These are phyloP conservation scores for Sciurus carolinensis DNA, from an alignment of 2,797 vertebrate species.

Conservation along the genomic window DNA sequence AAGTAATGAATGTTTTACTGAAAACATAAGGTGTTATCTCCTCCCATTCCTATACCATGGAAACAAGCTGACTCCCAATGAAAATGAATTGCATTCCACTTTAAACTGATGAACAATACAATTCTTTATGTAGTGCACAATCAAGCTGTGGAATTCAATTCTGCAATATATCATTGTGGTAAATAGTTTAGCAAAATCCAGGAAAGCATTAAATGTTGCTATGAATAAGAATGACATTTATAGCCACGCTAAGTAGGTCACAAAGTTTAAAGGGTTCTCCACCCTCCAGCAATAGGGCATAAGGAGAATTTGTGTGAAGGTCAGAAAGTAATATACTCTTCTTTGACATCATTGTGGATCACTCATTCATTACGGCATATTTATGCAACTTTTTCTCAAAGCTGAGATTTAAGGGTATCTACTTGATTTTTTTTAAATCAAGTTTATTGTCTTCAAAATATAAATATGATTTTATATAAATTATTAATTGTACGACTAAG, in stretches of 20 bases:
- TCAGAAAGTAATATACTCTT: slow-evolving; percentile 70
- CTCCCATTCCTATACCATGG: slow-evolving; percentile 44
- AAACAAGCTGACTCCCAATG: slow-evolving; percentile 77
- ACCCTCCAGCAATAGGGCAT: slow-evolving; percentile 50
- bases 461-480: slow-evolving; percentile 54
- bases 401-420: slow-evolving; percentile 23
- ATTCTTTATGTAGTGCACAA: slow-evolving; percentile 76
- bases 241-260: slow-evolving; percentile 76
- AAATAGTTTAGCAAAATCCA: slow-evolving; percentile 82
- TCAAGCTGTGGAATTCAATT: slow-evolving; percentile 79
- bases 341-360: slow-evolving; percentile 43
- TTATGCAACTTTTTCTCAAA: slow-evolving; percentile 51
- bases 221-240: slow-evolving; percentile 83
- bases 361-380: slow-evolving; percentile 37
- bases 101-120: slow-evolving; percentile 76
- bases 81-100: slow-evolving; percentile 75
- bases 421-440: not conserved
- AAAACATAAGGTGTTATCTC: slow-evolving; percentile 79
- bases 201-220: slow-evolving; percentile 80
- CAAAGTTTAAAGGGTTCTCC: slow-evolving; percentile 76
- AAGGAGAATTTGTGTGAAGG: slow-evolving; percentile 71
- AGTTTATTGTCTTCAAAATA: slow-evolving; percentile 23
- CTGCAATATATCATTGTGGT: slow-evolving; percentile 78
- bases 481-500: not conserved
- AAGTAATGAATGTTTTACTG: slow-evolving; percentile 79